A percentile compares a stretch with the other conserved stretches of the same genome.
phyloP scores from a whole-genome alignment of 2,888 invertebrate species.

The Zaprionus bogoriensis region DNA sequence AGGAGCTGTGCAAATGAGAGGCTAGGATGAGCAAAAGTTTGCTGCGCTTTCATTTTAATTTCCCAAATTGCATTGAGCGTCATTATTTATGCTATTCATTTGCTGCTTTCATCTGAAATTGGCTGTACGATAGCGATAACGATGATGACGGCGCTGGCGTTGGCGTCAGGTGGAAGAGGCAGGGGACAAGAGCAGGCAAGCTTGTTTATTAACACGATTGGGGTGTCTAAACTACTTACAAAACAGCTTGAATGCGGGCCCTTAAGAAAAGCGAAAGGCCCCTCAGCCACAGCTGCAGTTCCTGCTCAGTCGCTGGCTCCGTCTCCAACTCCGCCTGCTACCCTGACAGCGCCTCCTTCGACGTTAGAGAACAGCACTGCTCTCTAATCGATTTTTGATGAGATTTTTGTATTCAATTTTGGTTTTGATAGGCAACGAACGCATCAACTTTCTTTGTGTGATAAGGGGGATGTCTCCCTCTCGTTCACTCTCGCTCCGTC shows the following conservation, averaged over 20 bases:
- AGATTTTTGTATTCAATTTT: slow-evolving; percentile 75
- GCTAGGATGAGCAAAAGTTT: slow-evolving; percentile 22
- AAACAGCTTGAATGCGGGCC: slow-evolving; percentile 11
- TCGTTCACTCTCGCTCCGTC: neutral
- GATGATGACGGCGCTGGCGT: slow-evolving; percentile 1
- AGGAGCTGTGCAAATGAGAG: neutral
- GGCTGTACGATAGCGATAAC: slow-evolving; percentile 30
- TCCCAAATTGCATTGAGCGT: slow-evolving; percentile 62
- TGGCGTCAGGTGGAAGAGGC: slow-evolving; percentile 23
- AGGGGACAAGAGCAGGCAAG: slow-evolving; percentile 26
- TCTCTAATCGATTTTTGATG: slow-evolving; percentile 75
- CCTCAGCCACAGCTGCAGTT: neutral
- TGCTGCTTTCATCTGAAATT: slow-evolving; percentile 37
- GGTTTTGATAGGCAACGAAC: slow-evolving; percentile 63
- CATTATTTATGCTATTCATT: slow-evolving; percentile 50
- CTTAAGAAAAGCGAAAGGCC: neutral
- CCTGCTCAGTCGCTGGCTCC: neutral
- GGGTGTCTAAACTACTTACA: slow-evolving; percentile 33
- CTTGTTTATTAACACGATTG: slow-evolving; percentile 64
- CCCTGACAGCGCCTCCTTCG: too few relatives aligned
- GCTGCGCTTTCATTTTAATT: slow-evolving; percentile 63
- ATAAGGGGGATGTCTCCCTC: neutral
- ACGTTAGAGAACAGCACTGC: too few relatives aligned
- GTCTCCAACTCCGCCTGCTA: neutral
- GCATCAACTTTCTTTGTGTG: slow-evolving; percentile 37